Base-by-base conservation (phyloP, 2,888 invertebrate genomes). In the Amblyteles armatorius region DNA sequence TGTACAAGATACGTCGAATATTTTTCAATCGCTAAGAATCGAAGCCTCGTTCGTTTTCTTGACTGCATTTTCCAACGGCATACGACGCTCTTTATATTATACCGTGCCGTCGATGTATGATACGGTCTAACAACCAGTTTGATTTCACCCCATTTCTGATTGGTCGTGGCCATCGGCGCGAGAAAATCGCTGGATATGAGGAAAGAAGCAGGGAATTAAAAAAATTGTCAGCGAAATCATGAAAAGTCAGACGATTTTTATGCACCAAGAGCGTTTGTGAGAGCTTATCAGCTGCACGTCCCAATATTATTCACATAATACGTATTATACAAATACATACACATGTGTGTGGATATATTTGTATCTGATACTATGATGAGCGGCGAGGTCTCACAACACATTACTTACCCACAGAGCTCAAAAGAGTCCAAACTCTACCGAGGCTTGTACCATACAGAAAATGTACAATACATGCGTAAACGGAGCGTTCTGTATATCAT, bases 401-500 rank as follows among this genome's bases (percentile, higher is more conserved):
- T 22, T 9, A 22, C 22, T 22, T 9, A 22, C 3, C 22, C 22
- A 55, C 55, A 19, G 19, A 19, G 19, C 55, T 55, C 55, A 55
- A 55, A 55, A 22, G 22, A 55, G 19, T 22, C 55, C 22, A 19
- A 13, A 57, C 26, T 22, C 22, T 11, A 13, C 13, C 26, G 7
- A 11, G 57, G 11, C 29, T 48, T 48, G 6, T 55, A 52, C 33
- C 7, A 71, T n/a, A 33, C 11, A 50, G 52, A 33, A 78, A 44
- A 60, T 29, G 11, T 11, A 29, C 6, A 60, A 76, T 19, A 48
- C 68, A 63, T 26, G 33, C 29, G 22, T 68, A 29, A 36, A 36
- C 33, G 26, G 22, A 63, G 68, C 16, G 40, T 65, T 83, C 68
- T 52, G 40, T 44, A 63, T 79, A 71, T 74, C 63, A 79, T 79